Conservation (phyloP, 2,797 vertebrate species). For the Lacerta agilis region DNA sequence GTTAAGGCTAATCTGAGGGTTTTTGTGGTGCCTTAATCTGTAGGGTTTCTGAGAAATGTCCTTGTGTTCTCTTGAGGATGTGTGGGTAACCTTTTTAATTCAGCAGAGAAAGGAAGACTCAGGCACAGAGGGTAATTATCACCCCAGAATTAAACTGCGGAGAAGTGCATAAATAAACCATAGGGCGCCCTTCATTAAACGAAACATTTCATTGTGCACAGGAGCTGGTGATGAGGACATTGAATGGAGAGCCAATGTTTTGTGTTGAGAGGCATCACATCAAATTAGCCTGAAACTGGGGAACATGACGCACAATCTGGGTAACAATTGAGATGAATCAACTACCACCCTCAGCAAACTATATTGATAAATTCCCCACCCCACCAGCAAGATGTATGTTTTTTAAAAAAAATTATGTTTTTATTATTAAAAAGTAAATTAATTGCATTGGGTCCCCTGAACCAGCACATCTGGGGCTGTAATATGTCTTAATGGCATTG, state of each 20-base stretch:
- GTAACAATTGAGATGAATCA: slow-evolving; percentile 48
- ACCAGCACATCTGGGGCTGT: not conserved
- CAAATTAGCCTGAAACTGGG: slow-evolving; percentile 62
- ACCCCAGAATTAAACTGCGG: slow-evolving; percentile 61
- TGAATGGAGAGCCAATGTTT: not conserved
- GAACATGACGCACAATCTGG: slow-evolving; percentile 45
- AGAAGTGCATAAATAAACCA: slow-evolving; percentile 60
- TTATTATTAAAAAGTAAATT: not conserved
- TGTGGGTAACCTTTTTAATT: slow-evolving; percentile 69
- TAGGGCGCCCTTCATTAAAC: not conserved
- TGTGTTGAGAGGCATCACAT: slow-evolving; percentile 22
- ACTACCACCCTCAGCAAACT: slow-evolving; percentile 44
- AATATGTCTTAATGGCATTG: not conserved
- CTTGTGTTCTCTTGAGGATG: slow-evolving; percentile 52
- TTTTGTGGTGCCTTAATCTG: slow-evolving; percentile 56
- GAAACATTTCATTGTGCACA: not conserved
- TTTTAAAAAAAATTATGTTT: not conserved
- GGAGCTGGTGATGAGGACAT: slow-evolving; percentile 27
- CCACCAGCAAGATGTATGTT: not conserved
- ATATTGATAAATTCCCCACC: not conserved
- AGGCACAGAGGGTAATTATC: slow-evolving; percentile 68
- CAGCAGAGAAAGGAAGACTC: slow-evolving; percentile 43
- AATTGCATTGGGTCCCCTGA: not conserved
- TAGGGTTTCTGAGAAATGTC: slow-evolving; percentile 59
- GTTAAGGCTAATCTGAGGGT: slow-evolving; percentile 71